Evolutionary conservation across 2,113 vertebrate species (phyloP).

Genomic region (Phocoena sinus): DNA sequence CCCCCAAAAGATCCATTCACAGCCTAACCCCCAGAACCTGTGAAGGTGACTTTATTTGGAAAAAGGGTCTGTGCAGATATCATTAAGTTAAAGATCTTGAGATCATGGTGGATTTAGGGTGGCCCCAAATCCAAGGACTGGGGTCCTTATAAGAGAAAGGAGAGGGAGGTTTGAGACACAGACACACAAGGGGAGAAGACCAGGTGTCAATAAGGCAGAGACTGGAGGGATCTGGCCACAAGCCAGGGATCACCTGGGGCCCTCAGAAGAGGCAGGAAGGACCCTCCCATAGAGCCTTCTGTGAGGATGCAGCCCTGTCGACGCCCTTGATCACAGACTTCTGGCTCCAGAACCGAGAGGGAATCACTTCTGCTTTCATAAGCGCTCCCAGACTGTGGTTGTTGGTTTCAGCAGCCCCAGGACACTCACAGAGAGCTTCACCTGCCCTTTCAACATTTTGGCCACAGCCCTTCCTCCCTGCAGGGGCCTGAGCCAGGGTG

Average conservation of each 20-base stretch:
- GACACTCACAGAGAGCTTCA: neutral
- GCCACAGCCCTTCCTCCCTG: neutral
- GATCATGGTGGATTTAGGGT: no score
- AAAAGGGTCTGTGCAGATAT: neutral
- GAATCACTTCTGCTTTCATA: neutral
- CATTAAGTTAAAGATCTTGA: neutral
- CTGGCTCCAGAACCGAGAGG: neutral
- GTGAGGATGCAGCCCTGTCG: neutral
- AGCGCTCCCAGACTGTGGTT: neutral
- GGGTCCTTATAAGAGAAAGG: neutral
- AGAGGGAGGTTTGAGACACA: neutral
- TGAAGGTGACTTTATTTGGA: neutral
- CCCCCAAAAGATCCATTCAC: neutral
- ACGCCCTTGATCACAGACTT: accelerated
- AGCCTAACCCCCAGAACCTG: no score
- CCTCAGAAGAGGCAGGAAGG: neutral
- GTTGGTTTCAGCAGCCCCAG: neutral
- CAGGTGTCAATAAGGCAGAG: neutral
- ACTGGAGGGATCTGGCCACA: no score
- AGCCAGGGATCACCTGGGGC: neutral
- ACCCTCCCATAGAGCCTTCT: neutral
- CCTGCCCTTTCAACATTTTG: neutral
- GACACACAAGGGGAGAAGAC: neutral
- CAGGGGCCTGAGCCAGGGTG: neutral
- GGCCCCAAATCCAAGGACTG: neutral